A percentile compares a stretch with the other conserved stretches of the same genome.
These are phyloP conservation scores for Pygmarrhopalites habei DNA, from an alignment of 1,140 invertebrate genomes.

Conservation along the genomic window DNA sequence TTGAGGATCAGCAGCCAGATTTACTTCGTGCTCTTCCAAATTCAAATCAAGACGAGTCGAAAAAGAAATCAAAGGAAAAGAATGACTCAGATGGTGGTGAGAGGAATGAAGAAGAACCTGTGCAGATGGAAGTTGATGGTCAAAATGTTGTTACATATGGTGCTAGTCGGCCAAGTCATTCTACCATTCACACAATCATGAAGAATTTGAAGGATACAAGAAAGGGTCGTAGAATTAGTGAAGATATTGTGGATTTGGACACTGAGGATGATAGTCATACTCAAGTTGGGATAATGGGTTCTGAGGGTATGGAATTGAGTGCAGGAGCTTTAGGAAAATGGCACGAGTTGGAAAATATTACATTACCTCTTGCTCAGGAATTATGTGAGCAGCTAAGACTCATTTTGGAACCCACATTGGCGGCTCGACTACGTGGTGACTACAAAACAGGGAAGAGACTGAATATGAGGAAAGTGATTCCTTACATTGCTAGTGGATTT, in stretches of 20 bases:
- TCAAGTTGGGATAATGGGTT: slow-evolving; percentile 9
- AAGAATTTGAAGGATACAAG: slow-evolving; percentile 41
- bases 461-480: slow-evolving; percentile 95
- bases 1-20: slow-evolving; percentile 44
- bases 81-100: slow-evolving; percentile 36
- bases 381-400: slow-evolving; percentile 88
- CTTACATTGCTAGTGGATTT: slow-evolving; percentile 97
- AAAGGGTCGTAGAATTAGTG: slow-evolving; percentile 19
- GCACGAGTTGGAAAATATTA: slow-evolving; percentile 51
- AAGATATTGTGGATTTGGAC: neutral
- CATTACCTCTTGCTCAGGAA: slow-evolving; percentile 68
- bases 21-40: slow-evolving; percentile 40
- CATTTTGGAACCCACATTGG: slow-evolving; percentile 89
- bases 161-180: slow-evolving; percentile 61
- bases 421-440: slow-evolving; percentile 84
- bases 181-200: slow-evolving; percentile 51
- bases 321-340: slow-evolving; percentile 42
- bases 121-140: slow-evolving; percentile 63
- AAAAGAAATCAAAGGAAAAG: slow-evolving; percentile 32
- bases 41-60: slow-evolving; percentile 42
- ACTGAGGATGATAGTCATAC: slow-evolving; percentile 41
- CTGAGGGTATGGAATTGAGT: slow-evolving; percentile 46
- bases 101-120: slow-evolving; percentile 43
- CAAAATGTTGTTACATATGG: slow-evolving; percentile 60
- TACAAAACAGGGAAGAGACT: slow-evolving; percentile 93